phyloP scores from a whole-genome alignment of 2,113 vertebrate species.

The Leiothrix lutea region DNA sequence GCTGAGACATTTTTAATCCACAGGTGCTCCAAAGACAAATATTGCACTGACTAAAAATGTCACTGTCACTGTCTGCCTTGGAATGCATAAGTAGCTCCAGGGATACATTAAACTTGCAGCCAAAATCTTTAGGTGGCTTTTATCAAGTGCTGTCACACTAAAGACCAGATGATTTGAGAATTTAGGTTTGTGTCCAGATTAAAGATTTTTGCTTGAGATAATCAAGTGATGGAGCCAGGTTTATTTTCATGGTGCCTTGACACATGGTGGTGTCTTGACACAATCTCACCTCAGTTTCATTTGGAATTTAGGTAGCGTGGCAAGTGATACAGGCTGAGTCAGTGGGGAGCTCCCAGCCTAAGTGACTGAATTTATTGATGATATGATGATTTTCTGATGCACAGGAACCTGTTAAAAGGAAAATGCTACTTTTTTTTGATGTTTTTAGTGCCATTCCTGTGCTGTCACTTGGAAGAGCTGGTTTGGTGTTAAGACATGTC shows the following conservation, averaged over 20 bases:
- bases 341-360: background rate
- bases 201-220: background rate
- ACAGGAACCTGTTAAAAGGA: background rate
- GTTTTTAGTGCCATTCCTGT: background rate
- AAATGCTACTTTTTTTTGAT: background rate
- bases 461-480: background rate
- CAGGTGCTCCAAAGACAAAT: background rate
- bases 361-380: background rate
- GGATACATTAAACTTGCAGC: background rate
- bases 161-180: background rate
- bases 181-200: background rate
- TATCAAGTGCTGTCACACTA: background rate
- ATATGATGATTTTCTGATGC: background rate
- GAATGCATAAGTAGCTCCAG: background rate
- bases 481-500: background rate
- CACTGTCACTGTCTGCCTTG: background rate
- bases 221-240: background rate
- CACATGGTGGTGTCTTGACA: background rate
- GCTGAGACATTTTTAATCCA: background rate
- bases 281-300: background rate
- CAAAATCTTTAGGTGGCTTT: background rate
- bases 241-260: background rate
- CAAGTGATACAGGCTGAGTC: background rate
- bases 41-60: background rate
- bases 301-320: background rate